Conservation (phyloP, 2,797 vertebrate species). For the Gallinago nigripennis region DNA sequence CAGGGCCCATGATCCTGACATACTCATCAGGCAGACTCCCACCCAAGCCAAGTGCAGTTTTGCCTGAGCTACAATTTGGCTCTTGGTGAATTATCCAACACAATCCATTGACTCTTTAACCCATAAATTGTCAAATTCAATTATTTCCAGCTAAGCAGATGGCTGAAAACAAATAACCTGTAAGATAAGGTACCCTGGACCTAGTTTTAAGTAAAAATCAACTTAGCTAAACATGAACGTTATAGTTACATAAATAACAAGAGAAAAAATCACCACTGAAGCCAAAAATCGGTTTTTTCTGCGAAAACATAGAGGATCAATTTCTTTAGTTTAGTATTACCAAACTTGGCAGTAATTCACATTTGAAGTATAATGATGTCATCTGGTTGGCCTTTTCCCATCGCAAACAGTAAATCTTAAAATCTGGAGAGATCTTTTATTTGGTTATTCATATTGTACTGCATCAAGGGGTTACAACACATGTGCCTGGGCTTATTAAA, state of each 20-base stretch:
- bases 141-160: conserved; percentile 50
- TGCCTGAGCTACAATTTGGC: conserved; percentile 8
- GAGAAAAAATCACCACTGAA: conserved; percentile 48
- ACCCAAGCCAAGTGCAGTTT: conserved; percentile 2
- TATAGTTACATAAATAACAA: conserved; percentile 68
- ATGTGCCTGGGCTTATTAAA: conserved; percentile 81
- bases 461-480: conserved; percentile 80
- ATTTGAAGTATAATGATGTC: conserved; percentile 84
- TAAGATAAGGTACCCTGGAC: conserved; percentile 39
- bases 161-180: conserved; percentile 51
- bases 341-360: conserved; percentile 75
- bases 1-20: conserved; percentile 21
- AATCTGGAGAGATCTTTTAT: conserved; percentile 82
- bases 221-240: conserved; percentile 47
- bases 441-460: conserved; percentile 82
- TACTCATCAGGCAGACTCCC: conserved; percentile 31
- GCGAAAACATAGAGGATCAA: conserved; percentile 72
- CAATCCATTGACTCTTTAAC: conserved; percentile 55
- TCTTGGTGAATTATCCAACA: conserved; percentile 49
- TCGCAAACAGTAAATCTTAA: conserved; percentile 82
- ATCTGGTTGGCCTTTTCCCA: conserved; percentile 83
- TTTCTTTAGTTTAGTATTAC: conserved; percentile 80
- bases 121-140: conserved; percentile 44
- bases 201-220: conserved; percentile 45
- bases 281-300: conserved; percentile 61